Evolutionary conservation across 2,113 vertebrate species (phyloP).

Genomic region (Mesocricetus auratus): DNA sequence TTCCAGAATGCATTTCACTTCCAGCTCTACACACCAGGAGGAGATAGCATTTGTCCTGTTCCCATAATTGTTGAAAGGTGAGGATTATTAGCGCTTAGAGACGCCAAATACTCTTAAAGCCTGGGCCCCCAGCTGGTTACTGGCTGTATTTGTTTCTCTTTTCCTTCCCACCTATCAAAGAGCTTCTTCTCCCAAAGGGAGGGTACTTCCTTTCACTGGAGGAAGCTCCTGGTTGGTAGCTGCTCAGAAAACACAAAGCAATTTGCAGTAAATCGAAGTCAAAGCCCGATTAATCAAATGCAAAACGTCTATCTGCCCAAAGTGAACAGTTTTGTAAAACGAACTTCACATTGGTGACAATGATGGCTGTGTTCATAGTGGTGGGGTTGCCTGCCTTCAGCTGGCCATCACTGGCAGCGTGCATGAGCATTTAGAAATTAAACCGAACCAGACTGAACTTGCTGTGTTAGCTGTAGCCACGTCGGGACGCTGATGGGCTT

Average conservation of each 20-base stretch:
- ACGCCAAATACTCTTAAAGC: slow-evolving; percentile 21
- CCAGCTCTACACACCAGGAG: background rate
- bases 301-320: slow-evolving; percentile 84
- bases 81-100: slow-evolving; percentile 44
- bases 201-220: slow-evolving; percentile 68
- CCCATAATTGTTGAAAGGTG: slow-evolving; percentile 3
- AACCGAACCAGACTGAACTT: slow-evolving; percentile 89
- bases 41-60: slow-evolving; percentile 22
- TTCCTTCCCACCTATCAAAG: slow-evolving; percentile 60
- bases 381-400: slow-evolving; percentile 77
- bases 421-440: slow-evolving; percentile 86
- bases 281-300: slow-evolving; percentile 79
- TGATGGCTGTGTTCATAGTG: slow-evolving; percentile 84
- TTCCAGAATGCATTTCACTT: slow-evolving; percentile 59
- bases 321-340: slow-evolving; percentile 79
- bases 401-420: slow-evolving; percentile 75
- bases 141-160: slow-evolving; percentile 69
- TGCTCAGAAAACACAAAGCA: slow-evolving; percentile 71
- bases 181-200: background rate
- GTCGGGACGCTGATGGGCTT: slow-evolving; percentile 86
- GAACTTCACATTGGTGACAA: slow-evolving; percentile 84
- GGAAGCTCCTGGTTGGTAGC: slow-evolving; percentile 60
- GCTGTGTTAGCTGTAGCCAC: slow-evolving; percentile 86
- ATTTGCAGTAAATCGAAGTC: slow-evolving; percentile 78
- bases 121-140: background rate